Evolutionary conservation across 2,888 invertebrate species (phyloP).

Genomic region (Odontocerum albicorne): DNA sequence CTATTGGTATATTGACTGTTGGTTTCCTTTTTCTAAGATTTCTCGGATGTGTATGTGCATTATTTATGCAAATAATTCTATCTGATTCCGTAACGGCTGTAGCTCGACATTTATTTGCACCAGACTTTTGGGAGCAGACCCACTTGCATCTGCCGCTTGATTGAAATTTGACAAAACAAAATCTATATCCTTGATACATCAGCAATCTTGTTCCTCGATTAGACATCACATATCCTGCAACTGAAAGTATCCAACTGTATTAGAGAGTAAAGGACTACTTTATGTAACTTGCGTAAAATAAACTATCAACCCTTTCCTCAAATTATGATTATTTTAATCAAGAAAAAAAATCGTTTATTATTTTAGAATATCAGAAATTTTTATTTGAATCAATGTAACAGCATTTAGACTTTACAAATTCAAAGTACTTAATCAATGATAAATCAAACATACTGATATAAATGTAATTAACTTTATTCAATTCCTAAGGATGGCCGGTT

Average conservation of each 20-base stretch:
- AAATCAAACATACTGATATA: too few relatives aligned
- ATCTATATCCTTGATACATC: slow-evolving; percentile 24
- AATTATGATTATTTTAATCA: too few relatives aligned
- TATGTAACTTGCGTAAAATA: too few relatives aligned
- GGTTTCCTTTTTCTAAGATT: slow-evolving; percentile 15
- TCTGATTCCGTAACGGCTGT: slow-evolving; percentile 18
- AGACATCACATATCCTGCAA: slow-evolving; percentile 23
- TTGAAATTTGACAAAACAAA: slow-evolving; percentile 20
- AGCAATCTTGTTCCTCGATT: slow-evolving; percentile 21
- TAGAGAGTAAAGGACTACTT: neutral
- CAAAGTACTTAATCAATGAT: neutral
- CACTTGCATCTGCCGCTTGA: slow-evolving; percentile 20
- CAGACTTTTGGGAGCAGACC: slow-evolving; percentile 26
- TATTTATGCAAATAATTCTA: slow-evolving; percentile 20
- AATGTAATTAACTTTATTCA: too few relatives aligned
- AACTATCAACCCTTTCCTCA: too few relatives aligned
- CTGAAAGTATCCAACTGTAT: slow-evolving; percentile 5
- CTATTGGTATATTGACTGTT: slow-evolving; percentile 21
- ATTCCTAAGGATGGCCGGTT: too few relatives aligned
- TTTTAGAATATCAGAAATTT: too few relatives aligned
- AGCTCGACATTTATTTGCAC: slow-evolving; percentile 20
- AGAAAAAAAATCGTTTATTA: too few relatives aligned
- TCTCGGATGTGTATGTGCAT: slow-evolving; percentile 20
- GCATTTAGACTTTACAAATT: neutral
- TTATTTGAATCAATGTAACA: too few relatives aligned